Base-by-base conservation (phyloP, 1,140 invertebrate species). In the Neodiprion fabricii region DNA sequence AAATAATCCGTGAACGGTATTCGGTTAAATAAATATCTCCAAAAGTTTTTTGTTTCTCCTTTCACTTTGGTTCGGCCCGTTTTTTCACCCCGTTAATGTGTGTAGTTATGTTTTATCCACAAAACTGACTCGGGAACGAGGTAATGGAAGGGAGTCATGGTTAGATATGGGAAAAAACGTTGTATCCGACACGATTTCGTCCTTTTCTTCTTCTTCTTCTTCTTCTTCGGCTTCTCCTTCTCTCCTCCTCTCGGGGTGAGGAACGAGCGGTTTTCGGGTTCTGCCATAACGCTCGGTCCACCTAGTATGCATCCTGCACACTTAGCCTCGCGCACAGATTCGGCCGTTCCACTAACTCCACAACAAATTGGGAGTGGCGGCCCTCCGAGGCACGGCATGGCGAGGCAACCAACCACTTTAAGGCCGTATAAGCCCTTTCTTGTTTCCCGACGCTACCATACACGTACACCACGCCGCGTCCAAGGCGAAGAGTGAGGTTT, bases 391-490 rank as follows among this genome's bases (percentile, higher is more conserved):
- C 53, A 61, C 53, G 53, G 28, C 28, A 40, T 40, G 2, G 28
- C 28, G 28, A 40, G 53, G 11, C 53, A 61, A 12, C 11, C 53
- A 61, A 61, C 53, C 53, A 61, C 53, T 61, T 61, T 61, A 61
- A 8, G 53, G 53, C 53, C 53, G 53, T 61, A 61, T 61, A 61
- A 61, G 53, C 74, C 73, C 76, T 79, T 79, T 79, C 75, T 79
- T 78, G 76, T 79, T 79, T 72, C 74, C 76, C 75, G 78, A 79
- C 78, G 78, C 76, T 78, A 79, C 78, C 74, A 77, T 76, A 74
- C 74, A 74, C 71, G 23, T 69, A 69, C 8, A 69, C 67, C 67
- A 14, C 61, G 67, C 53, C 14, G 12, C 21, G 21, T 69, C 17
- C 17, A 7, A 69, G 40, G 40, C 17, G 67, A 69, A 69, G 67